Base-by-base conservation (phyloP, 1,140 invertebrate genomes). In the Fopius arisanus region DNA sequence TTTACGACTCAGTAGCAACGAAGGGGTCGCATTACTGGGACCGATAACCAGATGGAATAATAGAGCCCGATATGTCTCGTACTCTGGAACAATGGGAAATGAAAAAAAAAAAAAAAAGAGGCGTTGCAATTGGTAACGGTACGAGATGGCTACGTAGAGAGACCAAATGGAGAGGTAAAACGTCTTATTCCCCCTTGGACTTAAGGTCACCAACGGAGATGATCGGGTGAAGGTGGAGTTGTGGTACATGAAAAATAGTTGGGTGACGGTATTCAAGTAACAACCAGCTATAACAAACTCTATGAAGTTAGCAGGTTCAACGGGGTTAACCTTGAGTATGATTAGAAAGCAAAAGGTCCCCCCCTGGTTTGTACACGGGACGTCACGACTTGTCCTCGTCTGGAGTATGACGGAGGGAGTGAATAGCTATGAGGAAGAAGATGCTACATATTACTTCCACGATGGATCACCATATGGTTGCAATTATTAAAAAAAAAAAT, bases 331-430 rank as follows among this genome's bases (percentile, higher is more conserved):
- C 84, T 85, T 85, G 84, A 83, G 76, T 78, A 84, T 83, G 82
- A 85, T 84, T 84, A 85, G 82, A 84, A 84, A 85, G 84, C 83
- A 84, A 83, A 83, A 79, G 78, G 77, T 67, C 82, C 79, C 75
- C 77, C 75, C 77, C 69, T 80, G 72, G 75, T 65, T 31, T 78
- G 81, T 78, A 75, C 77, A 73, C 78, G 78, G 70, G 70, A 78
- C 80, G 83, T 83, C 84, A 84, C 82, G 80, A 84, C 78, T 83
- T 81, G 81, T 85, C 82, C 81, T 82, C 82, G 78, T 62, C 79
- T 83, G 78, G 77, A 80, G 79, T 78, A 14, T 28, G 31, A 31
- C 1, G 43, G 43, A 14, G 43, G n/a, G 43, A 48, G 40, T 3
- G 40, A 43, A 12, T n/a, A 43, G 43, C 7, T 3, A 16, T 48